A percentile compares a stretch with the other conserved stretches of the same genome.
Evolutionary conservation across 2,113 vertebrate genomes (phyloP).

Genomic region (Benitochromis conjunctus): DNA sequence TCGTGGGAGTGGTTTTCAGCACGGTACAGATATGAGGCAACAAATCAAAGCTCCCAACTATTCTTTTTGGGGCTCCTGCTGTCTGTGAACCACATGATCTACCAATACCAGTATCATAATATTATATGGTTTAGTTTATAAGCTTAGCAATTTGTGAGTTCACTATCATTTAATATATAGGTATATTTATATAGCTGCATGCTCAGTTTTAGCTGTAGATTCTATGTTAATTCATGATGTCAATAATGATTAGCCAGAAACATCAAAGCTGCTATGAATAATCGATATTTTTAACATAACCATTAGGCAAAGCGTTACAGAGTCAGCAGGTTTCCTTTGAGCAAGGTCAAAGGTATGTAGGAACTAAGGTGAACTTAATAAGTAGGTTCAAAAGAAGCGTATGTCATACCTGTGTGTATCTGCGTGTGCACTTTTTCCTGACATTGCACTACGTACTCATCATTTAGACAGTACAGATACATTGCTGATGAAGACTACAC

Average conservation of each 20-base stretch:
- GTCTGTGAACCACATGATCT: neutral
- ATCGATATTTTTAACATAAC: neutral
- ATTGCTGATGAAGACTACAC: neutral
- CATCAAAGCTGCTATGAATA: neutral
- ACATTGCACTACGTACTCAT: neutral
- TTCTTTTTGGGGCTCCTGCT: neutral
- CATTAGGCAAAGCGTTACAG: neutral
- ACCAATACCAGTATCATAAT: neutral
- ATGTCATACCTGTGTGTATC: neutral
- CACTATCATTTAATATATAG: neutral
- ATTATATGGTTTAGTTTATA: neutral
- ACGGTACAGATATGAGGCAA: slow-evolving; percentile 8
- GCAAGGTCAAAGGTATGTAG: neutral
- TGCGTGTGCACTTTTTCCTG: neutral
- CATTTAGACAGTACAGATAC: neutral
- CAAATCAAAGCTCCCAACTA: slow-evolving; percentile 2
- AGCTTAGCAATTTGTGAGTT: neutral
- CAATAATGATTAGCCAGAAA: neutral
- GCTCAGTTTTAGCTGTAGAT: too few species aligned
- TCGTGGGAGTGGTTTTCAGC: slow-evolving; percentile 6
- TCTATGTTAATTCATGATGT: neutral
- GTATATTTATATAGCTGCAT: neutral
- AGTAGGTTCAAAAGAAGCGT: neutral
- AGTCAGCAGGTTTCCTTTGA: neutral
- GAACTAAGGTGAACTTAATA: neutral